Evolutionary conservation across 92 coral and sea anemone species (phyloP).

Genomic region (Porites rus): DNA sequence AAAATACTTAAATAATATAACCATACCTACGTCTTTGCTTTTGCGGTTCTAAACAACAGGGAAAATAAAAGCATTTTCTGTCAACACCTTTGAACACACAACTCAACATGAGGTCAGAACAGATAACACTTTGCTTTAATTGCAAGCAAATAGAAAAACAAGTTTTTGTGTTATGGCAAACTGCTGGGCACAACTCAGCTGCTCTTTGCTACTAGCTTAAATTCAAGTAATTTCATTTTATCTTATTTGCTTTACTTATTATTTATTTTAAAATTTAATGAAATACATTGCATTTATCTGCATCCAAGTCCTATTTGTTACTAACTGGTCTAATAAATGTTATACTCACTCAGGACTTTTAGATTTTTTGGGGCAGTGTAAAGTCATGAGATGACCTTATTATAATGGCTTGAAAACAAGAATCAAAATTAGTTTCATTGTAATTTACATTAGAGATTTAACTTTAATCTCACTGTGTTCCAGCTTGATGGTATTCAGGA

Average conservation of each 20-base stretch:
- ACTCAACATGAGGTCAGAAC: not conserved
- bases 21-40: constrained; percentile 71
- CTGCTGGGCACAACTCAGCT: too few relatives aligned
- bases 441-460: constrained; percentile 20
- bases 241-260: too few relatives aligned
- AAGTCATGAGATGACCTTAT: not conserved
- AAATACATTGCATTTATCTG: too few relatives aligned
- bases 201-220: too few relatives aligned
- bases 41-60: constrained; percentile 59
- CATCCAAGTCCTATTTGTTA: too few relatives aligned
- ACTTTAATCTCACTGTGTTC: constrained; percentile 25
- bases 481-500: constrained; percentile 33
- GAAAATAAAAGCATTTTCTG: not conserved
- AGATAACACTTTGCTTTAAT: too few relatives aligned
- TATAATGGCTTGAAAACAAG: not conserved
- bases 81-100: not conserved
- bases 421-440: constrained; percentile 10
- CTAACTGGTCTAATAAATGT: too few relatives aligned
- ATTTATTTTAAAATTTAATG: too few relatives aligned
- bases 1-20: not conserved
- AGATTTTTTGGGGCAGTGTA: not conserved
- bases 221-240: too few relatives aligned
- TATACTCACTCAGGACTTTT: not conserved
- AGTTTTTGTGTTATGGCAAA: too few relatives aligned
- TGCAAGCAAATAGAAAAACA: too few relatives aligned